Percentiles rank a stretch among this genome's conserved stretches.
phyloP scores from a whole-genome alignment of 37 sponge, comb jelly and placozoan species.

The Hexactinellida sp. region DNA sequence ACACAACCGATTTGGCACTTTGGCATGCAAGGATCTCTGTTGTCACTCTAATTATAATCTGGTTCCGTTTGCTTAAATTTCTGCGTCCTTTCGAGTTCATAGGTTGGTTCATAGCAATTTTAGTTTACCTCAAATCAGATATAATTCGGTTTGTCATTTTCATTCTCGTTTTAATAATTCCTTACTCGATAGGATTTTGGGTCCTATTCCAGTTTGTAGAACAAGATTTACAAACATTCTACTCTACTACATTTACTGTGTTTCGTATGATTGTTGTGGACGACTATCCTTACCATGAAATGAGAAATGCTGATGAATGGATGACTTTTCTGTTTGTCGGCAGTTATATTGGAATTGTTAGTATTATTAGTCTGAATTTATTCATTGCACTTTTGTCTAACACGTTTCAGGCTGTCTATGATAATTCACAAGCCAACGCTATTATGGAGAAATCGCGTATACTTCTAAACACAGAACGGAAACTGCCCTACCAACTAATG shows the following conservation, averaged over 20 bases:
- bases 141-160: not conserved
- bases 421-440: not conserved
- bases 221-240: not conserved
- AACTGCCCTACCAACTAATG: not conserved
- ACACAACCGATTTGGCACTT: not conserved
- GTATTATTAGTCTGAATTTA: not conserved
- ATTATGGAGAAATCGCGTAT: not conserved
- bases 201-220: not conserved
- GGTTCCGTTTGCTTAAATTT: not conserved
- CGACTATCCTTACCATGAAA: not conserved
- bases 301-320: not conserved
- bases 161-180: not conserved
- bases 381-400: constrained; percentile 5
- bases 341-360: not conserved
- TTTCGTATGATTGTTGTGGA: not conserved
- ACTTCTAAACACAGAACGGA: not conserved
- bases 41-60: not conserved
- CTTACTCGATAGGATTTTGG: not conserved
- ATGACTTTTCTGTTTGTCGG: not conserved
- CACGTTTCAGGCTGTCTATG: not conserved
- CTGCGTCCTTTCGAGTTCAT: not conserved
- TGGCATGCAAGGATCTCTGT: not conserved
- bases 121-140: not conserved
- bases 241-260: not conserved
- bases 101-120: constrained; percentile 2